These are phyloP conservation scores for Syrrhaptes paradoxus DNA, from an alignment of 2,113 vertebrate species.

Conservation along the genomic window DNA sequence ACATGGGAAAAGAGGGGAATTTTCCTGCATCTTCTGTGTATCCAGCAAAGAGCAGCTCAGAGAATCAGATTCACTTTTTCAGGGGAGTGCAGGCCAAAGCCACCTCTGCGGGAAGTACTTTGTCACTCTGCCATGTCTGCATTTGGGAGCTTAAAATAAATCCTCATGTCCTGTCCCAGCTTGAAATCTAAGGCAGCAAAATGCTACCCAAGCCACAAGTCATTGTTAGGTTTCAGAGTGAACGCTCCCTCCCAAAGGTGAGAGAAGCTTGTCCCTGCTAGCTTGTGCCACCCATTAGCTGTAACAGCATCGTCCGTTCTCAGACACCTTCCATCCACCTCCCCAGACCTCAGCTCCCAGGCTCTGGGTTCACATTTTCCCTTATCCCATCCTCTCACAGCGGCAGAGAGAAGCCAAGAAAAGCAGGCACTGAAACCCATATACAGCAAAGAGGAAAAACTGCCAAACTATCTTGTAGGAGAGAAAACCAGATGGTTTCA, in stretches of 20 bases:
- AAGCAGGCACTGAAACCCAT: neutral
- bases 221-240: neutral
- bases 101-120: neutral
- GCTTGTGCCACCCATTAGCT: neutral
- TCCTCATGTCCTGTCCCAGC: neutral
- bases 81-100: neutral
- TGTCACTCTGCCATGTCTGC: neutral
- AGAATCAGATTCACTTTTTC: neutral
- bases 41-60: neutral
- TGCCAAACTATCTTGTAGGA: rapidly evolving
- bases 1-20: rapidly evolving
- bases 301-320: neutral
- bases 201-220: neutral
- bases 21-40: neutral
- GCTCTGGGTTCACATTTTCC: rapidly evolving
- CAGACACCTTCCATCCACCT: neutral
- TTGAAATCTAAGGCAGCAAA: neutral
- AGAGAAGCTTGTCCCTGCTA: neutral
- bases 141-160: neutral
- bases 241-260: rapidly evolving
- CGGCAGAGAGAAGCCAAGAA: neutral
- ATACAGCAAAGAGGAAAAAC: neutral
- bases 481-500: neutral
- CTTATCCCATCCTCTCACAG: neutral
- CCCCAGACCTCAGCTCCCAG: neutral